Base-by-base conservation (phyloP, 2,888 invertebrate species). In the Lordiphosa fenestrarum region DNA sequence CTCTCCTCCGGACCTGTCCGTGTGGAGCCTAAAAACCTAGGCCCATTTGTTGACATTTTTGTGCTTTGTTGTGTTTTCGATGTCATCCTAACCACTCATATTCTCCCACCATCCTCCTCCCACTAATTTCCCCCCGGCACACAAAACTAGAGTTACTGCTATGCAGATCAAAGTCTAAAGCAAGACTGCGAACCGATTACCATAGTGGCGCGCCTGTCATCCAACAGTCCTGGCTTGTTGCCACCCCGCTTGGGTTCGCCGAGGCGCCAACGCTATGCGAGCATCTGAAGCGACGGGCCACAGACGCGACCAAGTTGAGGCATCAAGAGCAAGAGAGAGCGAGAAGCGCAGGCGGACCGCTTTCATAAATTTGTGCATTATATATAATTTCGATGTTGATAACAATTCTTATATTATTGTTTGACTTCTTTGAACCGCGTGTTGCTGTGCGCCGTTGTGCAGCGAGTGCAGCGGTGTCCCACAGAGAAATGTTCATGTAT, bases 141-240 rank as follows among this genome's bases (percentile, higher is more conserved):
- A 36, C 30, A 50, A 53, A 67, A 53, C 39, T 67, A 74, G 80
- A 57, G 53, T 64, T 53, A 72, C 72, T 80, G 58, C 59, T 75
- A 61, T 63, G 40, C 65, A 69, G 62, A 72, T 64, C 70, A 61
- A 69, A 66, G 53, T 65, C 49, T 42, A 37, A 61, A 67, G 57
- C 44, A 60, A 57, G 41, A 48, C 30, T 23, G 4, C 41, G 39
- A 50, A 19, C 39, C 58, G 21, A 49, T 77, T 50, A 42, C 23
- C 21, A 57, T 78, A 38, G 35, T 55, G 56, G 30, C 19, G n/a
- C 36, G 37, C 4, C 10, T 53, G 9, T 35, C 56, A 33, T n/a
- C 40, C 38, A 6, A 36, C 5, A 30, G 25, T 12, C 35, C 38
- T 2, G 30, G 7, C 21, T 25, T 6, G 12, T 15, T 36, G 50